Conservation (phyloP, 2,113 vertebrate genomes). For the Athene noctua region DNA sequence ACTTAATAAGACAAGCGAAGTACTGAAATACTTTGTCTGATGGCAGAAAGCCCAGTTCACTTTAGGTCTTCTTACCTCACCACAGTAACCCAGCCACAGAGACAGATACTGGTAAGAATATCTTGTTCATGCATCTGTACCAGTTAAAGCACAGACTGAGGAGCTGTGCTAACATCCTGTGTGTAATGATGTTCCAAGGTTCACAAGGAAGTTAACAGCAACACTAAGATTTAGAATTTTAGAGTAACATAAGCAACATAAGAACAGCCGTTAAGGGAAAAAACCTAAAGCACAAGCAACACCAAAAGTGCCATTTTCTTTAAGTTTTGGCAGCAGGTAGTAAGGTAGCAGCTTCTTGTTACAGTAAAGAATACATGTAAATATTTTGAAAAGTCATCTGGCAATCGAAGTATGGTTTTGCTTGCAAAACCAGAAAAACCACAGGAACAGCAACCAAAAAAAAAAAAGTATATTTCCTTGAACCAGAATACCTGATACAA, state of each 20-base stretch:
- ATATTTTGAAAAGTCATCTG: not conserved
- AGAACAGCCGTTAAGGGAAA: not conserved
- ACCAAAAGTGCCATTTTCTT: not conserved
- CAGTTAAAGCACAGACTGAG: not conserved
- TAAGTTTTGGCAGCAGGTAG: not conserved
- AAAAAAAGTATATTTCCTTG: not conserved
- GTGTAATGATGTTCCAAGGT: not conserved
- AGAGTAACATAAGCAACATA: accelerated
- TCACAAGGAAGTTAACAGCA: not conserved
- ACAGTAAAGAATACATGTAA: not conserved
- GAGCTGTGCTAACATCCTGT: not conserved
- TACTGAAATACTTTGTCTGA: not conserved
- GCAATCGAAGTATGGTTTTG: not conserved
- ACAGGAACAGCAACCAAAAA: not conserved
- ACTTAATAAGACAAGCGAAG: not conserved
- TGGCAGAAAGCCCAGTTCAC: not conserved
- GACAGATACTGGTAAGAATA: not conserved
- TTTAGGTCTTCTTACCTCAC: not conserved
- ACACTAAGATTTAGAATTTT: not conserved
- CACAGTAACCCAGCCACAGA: not conserved
- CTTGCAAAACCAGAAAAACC: not conserved
- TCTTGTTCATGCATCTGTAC: not conserved
- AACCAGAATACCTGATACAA: not conserved
- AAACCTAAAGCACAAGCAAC: not conserved
- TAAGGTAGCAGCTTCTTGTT: not conserved